Evolutionary conservation across 1,140 invertebrate genomes (phyloP).

Genomic region (Ectropis grisescens): DNA sequence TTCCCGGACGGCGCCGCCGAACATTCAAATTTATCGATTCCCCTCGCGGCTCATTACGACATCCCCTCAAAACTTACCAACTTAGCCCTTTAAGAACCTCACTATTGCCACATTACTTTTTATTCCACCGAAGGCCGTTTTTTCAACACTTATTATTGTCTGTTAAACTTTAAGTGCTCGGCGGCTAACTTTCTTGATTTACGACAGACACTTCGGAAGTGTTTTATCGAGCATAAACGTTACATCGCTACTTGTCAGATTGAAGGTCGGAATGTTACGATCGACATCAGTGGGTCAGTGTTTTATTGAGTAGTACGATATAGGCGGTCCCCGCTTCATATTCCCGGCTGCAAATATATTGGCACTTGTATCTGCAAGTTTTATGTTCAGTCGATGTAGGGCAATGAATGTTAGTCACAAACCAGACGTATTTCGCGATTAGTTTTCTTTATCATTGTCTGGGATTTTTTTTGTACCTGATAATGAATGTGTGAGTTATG

Average conservation of each 20-base stretch:
- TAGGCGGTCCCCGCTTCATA: too few species aligned
- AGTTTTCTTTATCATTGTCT: too few species aligned
- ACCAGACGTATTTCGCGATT: too few species aligned
- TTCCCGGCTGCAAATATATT: too few species aligned
- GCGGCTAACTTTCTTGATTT: slow-evolving; percentile 65
- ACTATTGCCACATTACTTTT: slow-evolving; percentile 59
- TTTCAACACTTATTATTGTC: slow-evolving; percentile 65
- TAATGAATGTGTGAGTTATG: too few species aligned
- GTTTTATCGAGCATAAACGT: slow-evolving; percentile 68
- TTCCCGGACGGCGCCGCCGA: slow-evolving; percentile 54
- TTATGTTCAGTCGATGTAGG: too few species aligned
- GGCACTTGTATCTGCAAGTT: too few species aligned
- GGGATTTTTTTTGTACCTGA: too few species aligned
- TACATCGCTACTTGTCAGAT: slow-evolving; percentile 62
- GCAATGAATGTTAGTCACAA: too few species aligned
- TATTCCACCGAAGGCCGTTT: slow-evolving; percentile 42
- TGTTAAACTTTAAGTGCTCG: slow-evolving; percentile 68
- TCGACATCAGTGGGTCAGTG: slow-evolving; percentile 39
- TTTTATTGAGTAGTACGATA: slow-evolving; percentile 34
- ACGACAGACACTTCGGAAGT: slow-evolving; percentile 58
- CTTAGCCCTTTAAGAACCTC: slow-evolving; percentile 49
- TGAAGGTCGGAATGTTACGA: slow-evolving; percentile 50
- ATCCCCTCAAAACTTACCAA: slow-evolving; percentile 60
- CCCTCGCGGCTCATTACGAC: slow-evolving; percentile 59
- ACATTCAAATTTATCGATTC: slow-evolving; percentile 70